Base-by-base conservation (phyloP, 2,797 vertebrate species). In the Spea hammondii region DNA sequence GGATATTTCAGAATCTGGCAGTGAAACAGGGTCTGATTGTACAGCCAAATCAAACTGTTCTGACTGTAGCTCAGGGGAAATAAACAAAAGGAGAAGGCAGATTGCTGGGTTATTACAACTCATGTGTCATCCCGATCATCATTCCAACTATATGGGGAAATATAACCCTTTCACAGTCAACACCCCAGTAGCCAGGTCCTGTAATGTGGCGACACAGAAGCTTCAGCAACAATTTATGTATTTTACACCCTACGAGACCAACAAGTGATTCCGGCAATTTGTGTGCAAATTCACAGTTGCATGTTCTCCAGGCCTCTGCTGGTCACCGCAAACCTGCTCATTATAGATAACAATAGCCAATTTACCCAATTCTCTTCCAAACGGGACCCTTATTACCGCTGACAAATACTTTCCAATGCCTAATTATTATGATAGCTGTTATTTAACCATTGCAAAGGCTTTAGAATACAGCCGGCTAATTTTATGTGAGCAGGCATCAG, bases 31-130 rank as follows among this genome's bases (percentile, higher is more conserved):
- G 45, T 65, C 70, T 73, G 70, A 65, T 77, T 82, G 80, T 82
- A 73, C 80, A 82, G 80, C 80, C 80, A 82, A 82, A 82, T 82
- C 79, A 82, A 77, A 77, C 75, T 82, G 57, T 77, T 82, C 79
- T 73, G 70, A 70, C 79, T 77, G 12, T 50, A 69, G 57, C 80
- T 82, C 80, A 32, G 53, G 80, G 80, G 75, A 82, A 82, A 82
- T 82, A 82, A 82, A 82, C 65, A 82, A 74, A 74, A 82, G 75
- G 71, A 76, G 68, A 60, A 82, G 65, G 80, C 75, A 77, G 70
- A 82, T 77, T 82, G 80, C 75, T 82, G 47, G 65, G 65, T 74
- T 73, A 77, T 82, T 82, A 44, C 70, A 78, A 60, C 80, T 77
- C 65, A 64, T 74, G 72, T 78, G 80, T 82, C 80, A 82, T 70